Base-by-base conservation (phyloP, 2,113 vertebrate genomes). In the Epinephelus cyanopodus region DNA sequence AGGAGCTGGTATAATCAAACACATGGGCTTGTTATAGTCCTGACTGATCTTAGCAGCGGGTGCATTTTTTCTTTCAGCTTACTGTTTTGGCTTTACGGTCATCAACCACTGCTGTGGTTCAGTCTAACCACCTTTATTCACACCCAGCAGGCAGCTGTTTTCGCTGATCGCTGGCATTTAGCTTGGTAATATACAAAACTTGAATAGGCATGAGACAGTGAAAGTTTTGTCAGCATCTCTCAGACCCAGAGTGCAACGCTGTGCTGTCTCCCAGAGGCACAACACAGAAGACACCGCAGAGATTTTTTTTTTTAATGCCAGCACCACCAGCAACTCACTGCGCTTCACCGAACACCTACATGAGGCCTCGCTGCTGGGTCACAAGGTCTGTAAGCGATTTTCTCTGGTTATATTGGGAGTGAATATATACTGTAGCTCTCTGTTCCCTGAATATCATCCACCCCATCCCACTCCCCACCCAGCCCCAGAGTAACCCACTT, bases 401-500 rank as follows among this genome's bases (percentile, higher is more conserved):
- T 83, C 39, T 77, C 10, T 65, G 47, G 47, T 74, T 73, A 27
- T 73, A 47, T 45, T 47, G 52, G 25, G 25, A 84, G 21, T 48
- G 45, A 29, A 66, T 48, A 18, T 60, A 27, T 39, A 52, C 48
- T 71, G 17, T 15, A 48, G 54, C 47, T 63, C n/a, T 25, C n/a
- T 57, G 63, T 48, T 67, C 68, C 21, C 58, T 62, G 57, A 78
- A 76, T 47, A 39, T 25, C 3, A 5, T 23, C 56, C 27, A 57
- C 27, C 18, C 63, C 61, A 14, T 61, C 54, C 76, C 62, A 50
- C 13, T 54, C 45, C 62, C 62, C 68, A 67, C 18, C 56, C 48
- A 63, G 27, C 74, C 56, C 57, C 42, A 39, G 57, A 50, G 11
- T 79, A 85, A 68, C 70, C 74, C 74, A 71, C 27, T 79, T 88